Percentiles rank a stretch among this genome's conserved stretches.
These are phyloP conservation scores for Otocyon megalotis DNA, from an alignment of 2,113 vertebrate genomes.

Conservation along the genomic window DNA sequence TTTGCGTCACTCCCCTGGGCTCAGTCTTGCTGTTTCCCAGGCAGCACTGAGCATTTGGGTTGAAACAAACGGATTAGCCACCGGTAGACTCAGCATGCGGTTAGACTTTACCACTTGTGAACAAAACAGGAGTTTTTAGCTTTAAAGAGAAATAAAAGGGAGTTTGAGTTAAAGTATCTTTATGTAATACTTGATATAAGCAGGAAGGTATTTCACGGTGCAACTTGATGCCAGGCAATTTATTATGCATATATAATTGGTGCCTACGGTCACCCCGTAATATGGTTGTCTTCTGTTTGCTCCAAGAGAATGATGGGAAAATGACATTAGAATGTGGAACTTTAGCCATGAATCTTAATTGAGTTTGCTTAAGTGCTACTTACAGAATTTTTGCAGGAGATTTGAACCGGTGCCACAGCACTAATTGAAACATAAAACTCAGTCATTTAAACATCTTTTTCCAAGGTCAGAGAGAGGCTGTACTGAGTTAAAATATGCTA, in stretches of 20 bases:
- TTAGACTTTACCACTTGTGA: background rate
- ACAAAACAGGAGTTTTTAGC: background rate
- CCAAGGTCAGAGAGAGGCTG: conserved; percentile 4
- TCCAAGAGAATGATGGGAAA: background rate
- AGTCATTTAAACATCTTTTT: background rate
- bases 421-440: conserved; percentile 51
- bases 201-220: background rate
- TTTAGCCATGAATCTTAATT: conserved; percentile 26
- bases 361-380: conserved; percentile 44
- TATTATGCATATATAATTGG: background rate
- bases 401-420: background rate
- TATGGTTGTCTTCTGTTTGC: conserved; percentile 21
- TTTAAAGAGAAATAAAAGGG: background rate
- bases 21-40: background rate
- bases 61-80: background rate
- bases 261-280: background rate
- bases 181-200: conserved; percentile 12
- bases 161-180: background rate
- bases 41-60: background rate
- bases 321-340: background rate
- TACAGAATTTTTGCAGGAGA: background rate
- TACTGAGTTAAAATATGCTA: conserved; percentile 38
- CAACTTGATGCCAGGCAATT: background rate
- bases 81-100: background rate
- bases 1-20: background rate